phyloP scores from a whole-genome alignment of 2,113 vertebrate species.

The Epinephelus lanceolatus region DNA sequence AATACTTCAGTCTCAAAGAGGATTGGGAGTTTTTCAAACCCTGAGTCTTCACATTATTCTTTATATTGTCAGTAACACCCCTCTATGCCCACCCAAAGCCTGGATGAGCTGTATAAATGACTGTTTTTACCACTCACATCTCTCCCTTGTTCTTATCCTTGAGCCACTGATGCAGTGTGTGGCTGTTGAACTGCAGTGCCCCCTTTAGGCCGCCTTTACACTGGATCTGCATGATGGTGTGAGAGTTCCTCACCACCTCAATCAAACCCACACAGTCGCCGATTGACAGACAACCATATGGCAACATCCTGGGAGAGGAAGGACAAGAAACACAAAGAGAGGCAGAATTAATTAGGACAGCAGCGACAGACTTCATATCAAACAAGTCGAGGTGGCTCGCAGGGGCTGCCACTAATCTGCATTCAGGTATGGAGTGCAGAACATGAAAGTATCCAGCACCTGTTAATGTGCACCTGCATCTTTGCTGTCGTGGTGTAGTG shows the following conservation, averaged over 20 bases:
- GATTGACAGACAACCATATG: constrained; percentile 97
- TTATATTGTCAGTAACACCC: neutral
- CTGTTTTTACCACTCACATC: constrained; percentile 87
- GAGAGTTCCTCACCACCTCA: constrained; percentile 97
- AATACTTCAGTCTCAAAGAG: neutral
- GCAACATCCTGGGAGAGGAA: constrained; percentile 91
- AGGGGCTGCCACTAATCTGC: constrained; percentile 53
- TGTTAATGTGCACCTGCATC: constrained; percentile 67
- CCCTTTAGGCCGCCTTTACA: constrained; percentile 99
- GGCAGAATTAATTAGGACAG: neutral
- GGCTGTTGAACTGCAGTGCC: constrained; percentile 98
- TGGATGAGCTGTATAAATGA: neutral
- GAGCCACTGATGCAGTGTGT: constrained; percentile 98
- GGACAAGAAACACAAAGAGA: constrained; percentile 35
- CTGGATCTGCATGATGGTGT: constrained; percentile 99
- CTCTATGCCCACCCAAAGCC: neutral
- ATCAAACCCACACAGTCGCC: constrained; percentile 98
- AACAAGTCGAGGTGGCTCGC: constrained; percentile 32
- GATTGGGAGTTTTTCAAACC: neutral
- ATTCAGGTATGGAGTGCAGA: constrained; percentile 41
- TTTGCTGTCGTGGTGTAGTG: constrained; percentile 57
- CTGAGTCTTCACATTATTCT: neutral
- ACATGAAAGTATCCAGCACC: constrained; percentile 59
- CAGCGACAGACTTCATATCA: constrained; percentile 24
- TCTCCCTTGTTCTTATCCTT: constrained; percentile 99